phyloP scores from a whole-genome alignment of 2,113 vertebrate species.

The Chloroceryle aenea region DNA sequence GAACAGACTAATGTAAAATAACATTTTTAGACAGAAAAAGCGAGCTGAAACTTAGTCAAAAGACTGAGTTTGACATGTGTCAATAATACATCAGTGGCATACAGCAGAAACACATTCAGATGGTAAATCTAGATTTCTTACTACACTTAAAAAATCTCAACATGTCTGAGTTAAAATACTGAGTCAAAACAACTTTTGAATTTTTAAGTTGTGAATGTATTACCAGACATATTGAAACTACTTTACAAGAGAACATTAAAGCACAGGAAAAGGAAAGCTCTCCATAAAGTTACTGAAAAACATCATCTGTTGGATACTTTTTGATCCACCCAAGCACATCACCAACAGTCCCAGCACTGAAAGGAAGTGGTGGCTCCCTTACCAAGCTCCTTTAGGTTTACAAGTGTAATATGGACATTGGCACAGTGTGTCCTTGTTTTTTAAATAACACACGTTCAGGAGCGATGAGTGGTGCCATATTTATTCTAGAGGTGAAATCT shows the following conservation, averaged over 20 bases:
- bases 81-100: neutral
- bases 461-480: accelerated
- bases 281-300: neutral
- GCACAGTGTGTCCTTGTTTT: neutral
- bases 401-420: neutral
- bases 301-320: neutral
- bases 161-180: neutral
- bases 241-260: neutral
- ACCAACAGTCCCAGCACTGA: neutral
- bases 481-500: neutral
- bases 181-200: neutral
- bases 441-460: neutral
- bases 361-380: neutral
- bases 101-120: neutral
- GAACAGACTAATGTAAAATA: neutral
- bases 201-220: neutral
- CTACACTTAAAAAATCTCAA: neutral
- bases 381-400: neutral
- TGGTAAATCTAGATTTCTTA: neutral
- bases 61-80: neutral
- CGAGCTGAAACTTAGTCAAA: neutral
- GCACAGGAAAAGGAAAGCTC: neutral
- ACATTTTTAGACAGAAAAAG: neutral
- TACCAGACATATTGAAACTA: neutral
- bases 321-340: neutral